phyloP scores from a whole-genome alignment of 2,797 vertebrate genomes.

The Smutsia temminckii region DNA sequence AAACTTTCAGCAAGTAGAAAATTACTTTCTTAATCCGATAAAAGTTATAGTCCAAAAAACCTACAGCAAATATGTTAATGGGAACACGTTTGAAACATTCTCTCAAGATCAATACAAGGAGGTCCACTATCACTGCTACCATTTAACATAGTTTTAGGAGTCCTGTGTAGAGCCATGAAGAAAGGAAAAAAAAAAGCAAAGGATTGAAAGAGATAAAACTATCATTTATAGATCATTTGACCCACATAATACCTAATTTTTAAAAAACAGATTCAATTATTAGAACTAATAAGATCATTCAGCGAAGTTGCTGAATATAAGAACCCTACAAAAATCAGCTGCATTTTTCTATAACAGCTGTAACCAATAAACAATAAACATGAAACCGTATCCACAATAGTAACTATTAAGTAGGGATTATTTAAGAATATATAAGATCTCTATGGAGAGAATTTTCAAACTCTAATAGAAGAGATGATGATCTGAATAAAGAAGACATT shows the following conservation, averaged over 20 bases:
- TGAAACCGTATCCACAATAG: background rate
- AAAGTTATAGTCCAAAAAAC: background rate
- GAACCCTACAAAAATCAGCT: background rate
- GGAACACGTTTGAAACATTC: background rate
- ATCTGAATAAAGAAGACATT: background rate
- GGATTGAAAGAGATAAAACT: background rate
- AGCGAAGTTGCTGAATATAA: background rate
- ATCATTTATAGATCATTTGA: background rate
- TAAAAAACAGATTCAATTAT: background rate
- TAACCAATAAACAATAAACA: background rate
- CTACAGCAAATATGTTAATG: background rate
- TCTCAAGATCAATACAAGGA: background rate
- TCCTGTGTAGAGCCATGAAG: background rate
- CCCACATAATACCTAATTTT: background rate
- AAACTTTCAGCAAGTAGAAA: background rate
- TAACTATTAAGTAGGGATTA: background rate
- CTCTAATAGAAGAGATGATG: background rate
- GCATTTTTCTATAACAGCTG: background rate
- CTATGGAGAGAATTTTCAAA: conserved; percentile 13
- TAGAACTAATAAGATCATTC: background rate
- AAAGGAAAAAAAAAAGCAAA: background rate
- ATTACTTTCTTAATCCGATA: background rate
- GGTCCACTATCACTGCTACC: background rate
- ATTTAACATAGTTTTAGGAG: background rate
- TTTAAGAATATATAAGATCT: background rate